Evolutionary conservation across 2,797 vertebrate species (phyloP), one percentile per base, ranked within the genome.

Genomic region (Novumbra hubbsi): DNA sequence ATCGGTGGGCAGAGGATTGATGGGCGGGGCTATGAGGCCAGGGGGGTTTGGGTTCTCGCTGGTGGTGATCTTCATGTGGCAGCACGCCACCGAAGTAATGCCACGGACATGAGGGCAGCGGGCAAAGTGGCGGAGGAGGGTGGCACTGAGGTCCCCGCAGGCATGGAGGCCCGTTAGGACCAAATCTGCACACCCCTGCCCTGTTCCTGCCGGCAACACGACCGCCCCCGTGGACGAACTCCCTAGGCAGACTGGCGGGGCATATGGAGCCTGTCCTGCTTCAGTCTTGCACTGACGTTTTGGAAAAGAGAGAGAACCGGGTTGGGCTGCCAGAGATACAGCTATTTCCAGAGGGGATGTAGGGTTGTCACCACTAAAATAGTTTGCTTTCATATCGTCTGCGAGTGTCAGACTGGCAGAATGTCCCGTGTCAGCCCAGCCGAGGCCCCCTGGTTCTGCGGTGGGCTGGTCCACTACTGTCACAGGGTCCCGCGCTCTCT

Each of bases 1-100:
- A 3, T 32, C 76, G 16, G 38, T 4, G 0, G 55, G 64, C 0
- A 78, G 15, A 16, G 12, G 5, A 0, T 73, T 41, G 14, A 30
- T 2, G 0, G 84, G 81, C 1, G 83, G 15, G 12, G 49, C 2
- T 1, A 90, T 24, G 67, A 92, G 80, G 11, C 94, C 89, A 0
- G 74, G 93, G 0, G 80, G 94, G 12, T 45, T 0, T 5, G 93
- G 92, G 57, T 89, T 71, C 41, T 93, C 93, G 27, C 68, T 63
- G 5, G 95, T 96, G 16, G 91, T 95, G 71, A 98, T 85, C 70
- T 98, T 98, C 97, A 99, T 99, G 90, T 99, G 96, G 88, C 97
- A 99, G 71, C 97, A 98, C 1, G 95, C 95, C 50, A 94, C 97
- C 0, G 95, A 95, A 3, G 95, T 96, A 79, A 99, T 89, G 17